Percentiles rank a stretch among this genome's conserved stretches.
Evolutionary conservation across 2,797 vertebrate genomes (phyloP).

Genomic region (Halcyon leucocephala): DNA sequence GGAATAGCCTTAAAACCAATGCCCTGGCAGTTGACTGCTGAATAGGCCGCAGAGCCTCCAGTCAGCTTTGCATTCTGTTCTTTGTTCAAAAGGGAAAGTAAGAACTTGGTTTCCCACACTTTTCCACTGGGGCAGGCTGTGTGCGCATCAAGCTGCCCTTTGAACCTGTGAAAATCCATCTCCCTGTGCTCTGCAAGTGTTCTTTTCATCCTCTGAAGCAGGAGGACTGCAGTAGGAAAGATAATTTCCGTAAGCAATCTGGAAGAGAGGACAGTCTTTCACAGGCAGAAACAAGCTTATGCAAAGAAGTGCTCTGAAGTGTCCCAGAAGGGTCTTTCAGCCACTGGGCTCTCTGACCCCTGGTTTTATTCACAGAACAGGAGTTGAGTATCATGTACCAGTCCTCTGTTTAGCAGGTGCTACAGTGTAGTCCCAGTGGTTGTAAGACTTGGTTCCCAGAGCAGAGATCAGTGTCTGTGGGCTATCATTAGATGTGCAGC

Average conservation of each 20-base stretch:
- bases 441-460: not conserved
- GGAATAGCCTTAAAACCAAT: not conserved
- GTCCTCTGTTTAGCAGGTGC: not conserved
- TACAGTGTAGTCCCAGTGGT: not conserved
- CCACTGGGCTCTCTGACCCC: not conserved
- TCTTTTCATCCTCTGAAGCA: not conserved
- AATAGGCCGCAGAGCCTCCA: not conserved
- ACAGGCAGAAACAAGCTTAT: not conserved
- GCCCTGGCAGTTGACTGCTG: fast-evolving
- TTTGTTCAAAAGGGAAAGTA: not conserved
- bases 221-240: not conserved
- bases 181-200: not conserved
- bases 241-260: not conserved
- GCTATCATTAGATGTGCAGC: not conserved
- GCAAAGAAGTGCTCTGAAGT: not conserved
- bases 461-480: not conserved
- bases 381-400: not conserved
- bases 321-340: not conserved
- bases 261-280: not conserved
- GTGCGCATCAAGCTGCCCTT: not conserved
- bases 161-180: not conserved
- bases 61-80: not conserved
- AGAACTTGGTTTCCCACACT: not conserved
- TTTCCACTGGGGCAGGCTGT: not conserved
- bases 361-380: not conserved